Conservation (phyloP, 2,113 vertebrate genomes). For the Oxyura jamaicensis region DNA sequence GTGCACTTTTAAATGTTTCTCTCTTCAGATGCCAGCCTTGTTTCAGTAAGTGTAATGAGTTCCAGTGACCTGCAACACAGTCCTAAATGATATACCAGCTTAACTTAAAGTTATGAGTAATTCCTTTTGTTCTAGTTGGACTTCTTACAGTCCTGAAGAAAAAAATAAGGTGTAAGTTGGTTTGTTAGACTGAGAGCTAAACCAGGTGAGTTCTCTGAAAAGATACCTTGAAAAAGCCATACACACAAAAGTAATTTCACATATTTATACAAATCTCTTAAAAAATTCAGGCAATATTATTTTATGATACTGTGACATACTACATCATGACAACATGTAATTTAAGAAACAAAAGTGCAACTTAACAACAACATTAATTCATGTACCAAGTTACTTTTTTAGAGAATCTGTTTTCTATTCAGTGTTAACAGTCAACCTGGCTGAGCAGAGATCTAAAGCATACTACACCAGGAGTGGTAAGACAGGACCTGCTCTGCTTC, state of each 20-base stretch:
- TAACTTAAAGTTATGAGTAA: background rate
- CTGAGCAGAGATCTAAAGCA: background rate
- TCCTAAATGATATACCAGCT: background rate
- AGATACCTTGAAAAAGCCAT: background rate
- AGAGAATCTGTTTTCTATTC: background rate
- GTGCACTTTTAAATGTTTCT: background rate
- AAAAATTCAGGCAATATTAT: background rate
- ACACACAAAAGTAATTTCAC: background rate
- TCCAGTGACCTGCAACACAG: conserved; percentile 19
- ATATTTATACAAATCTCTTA: background rate
- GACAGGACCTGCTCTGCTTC: background rate
- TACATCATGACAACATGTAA: background rate
- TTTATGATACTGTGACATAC: background rate
- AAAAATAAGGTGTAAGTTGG: background rate
- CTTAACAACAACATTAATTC: background rate
- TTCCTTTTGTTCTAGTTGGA: background rate
- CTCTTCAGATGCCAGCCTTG: conserved; percentile 6
- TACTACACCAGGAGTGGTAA: background rate
- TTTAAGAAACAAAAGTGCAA: conserved; percentile 1
- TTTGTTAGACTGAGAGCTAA: background rate
- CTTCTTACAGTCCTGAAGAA: background rate
- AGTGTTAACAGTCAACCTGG: background rate
- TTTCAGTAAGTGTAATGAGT: background rate
- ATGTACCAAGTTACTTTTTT: background rate
- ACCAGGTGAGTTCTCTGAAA: conserved; percentile 7